Evolutionary conservation across 2,888 invertebrate genomes (phyloP), one percentile per base, ranked within the genome.

Genomic region (Micropterix aruncella): DNA sequence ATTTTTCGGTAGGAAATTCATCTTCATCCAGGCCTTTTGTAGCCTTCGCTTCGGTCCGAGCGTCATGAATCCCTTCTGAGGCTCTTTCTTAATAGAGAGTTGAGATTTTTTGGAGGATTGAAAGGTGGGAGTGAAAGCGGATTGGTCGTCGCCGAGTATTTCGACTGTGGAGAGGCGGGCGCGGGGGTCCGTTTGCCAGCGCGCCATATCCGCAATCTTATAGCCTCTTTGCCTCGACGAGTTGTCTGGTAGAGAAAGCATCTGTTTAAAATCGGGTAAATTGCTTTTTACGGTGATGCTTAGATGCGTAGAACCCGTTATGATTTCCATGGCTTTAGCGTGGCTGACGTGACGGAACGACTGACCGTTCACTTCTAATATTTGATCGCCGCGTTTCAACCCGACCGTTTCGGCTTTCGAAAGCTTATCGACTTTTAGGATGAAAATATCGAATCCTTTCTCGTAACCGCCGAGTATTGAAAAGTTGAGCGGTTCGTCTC

Each of bases 231-330:
- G 80, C 52, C 84, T 70, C n/a, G 85, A 83, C 37, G 85, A 86
- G 62, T 83, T 87, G 55, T 88, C 88, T 42, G 87, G 84, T 57
- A 82, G 72, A 50, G 74, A 65, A 51, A 77, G 61, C 66, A 77
- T 77, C 60, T 77, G 77, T 52, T 83, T 83, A 56, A 83, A 83
- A 62, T 90, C 87, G 59, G 95, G 74, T 56, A 97, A 75, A 72
- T 99, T 99, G 57, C 93, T 95, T 68, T 95, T 96, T 42, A 99
- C 92, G 44, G 92, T 91, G 53, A 99, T 88, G 62, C 92, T 90
- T 48, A 99, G 73, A 70, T 97, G 97, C 41, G 96, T 99, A 41
- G 94, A 90, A 47, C 91, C 86, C 51, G 87, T 79, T 14, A 99
- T 77, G 50, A 96, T 83, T 66, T 97, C 96, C 63, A 95, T 74